phyloP scores from a whole-genome alignment of 2,888 invertebrate species.

The Heliconius erato region DNA sequence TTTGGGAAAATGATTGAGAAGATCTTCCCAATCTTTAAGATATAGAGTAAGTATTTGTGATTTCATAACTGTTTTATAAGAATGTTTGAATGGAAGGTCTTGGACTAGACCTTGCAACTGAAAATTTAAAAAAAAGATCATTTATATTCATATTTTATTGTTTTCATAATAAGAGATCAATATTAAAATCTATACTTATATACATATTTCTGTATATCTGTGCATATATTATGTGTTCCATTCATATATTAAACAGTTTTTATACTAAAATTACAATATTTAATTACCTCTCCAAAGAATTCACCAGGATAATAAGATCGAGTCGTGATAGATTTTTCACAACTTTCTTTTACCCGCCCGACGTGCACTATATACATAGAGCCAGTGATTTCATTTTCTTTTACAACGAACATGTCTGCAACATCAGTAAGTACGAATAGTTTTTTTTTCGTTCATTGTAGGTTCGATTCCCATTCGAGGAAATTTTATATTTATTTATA shows the following conservation, averaged over 20 bases:
- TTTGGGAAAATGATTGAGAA: conserved; percentile 69
- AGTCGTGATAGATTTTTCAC: conserved; percentile 51
- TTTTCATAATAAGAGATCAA: too few relatives aligned
- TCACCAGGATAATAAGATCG: conserved; percentile 62
- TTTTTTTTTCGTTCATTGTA: too few relatives aligned
- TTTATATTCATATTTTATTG: background rate
- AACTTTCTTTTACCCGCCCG: conserved; percentile 65
- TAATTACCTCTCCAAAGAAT: conserved; percentile 68
- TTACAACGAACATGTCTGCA: conserved; percentile 74
- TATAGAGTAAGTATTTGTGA: conserved; percentile 70
- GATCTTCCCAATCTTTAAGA: conserved; percentile 69
- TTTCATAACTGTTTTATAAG: conserved; percentile 66
- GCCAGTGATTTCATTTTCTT: conserved; percentile 72
- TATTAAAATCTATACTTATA: too few relatives aligned
- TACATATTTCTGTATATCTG: too few relatives aligned
- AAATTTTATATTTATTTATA: too few relatives aligned
- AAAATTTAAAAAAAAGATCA: conserved; percentile 33
- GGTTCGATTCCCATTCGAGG: too few relatives aligned
- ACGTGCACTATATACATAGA: conserved; percentile 76
- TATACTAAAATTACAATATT: background rate
- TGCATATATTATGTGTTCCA: background rate
- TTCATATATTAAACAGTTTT: background rate
- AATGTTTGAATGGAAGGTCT: conserved; percentile 63
- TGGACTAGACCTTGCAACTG: conserved; percentile 71
- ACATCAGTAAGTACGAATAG: background rate